These are phyloP conservation scores for Poeciliopsis occidentalis DNA, from an alignment of 2,113 vertebrate genomes.

Conservation along the genomic window DNA sequence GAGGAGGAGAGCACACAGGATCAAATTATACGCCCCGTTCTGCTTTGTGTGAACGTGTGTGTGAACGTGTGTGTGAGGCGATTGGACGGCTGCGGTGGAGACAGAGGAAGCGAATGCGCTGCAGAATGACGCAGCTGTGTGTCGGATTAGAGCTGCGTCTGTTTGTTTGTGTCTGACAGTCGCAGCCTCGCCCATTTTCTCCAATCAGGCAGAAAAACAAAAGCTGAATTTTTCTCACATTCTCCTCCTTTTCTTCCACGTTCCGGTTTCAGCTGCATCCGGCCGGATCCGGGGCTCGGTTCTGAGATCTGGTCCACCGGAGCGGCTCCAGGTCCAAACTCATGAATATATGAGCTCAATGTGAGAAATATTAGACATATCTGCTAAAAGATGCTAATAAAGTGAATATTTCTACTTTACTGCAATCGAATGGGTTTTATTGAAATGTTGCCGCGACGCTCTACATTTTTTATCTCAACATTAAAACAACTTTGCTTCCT, in stretches of 20 bases:
- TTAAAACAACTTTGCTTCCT: too few species aligned
- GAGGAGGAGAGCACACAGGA: conserved; percentile 67
- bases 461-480: too few species aligned
- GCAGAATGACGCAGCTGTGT: conserved; percentile 59
- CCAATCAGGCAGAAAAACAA: conserved; percentile 68
- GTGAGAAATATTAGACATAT: too few species aligned
- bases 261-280: conserved; percentile 5
- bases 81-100: conserved; percentile 34
- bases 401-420: too few species aligned
- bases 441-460: too few species aligned
- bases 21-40: conserved; percentile 69
- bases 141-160: conserved; percentile 41
- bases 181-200: conserved; percentile 56
- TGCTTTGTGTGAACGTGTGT: conserved; percentile 41
- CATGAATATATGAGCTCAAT: not conserved
- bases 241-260: conserved; percentile 5
- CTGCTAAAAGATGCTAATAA: too few species aligned
- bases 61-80: conserved; percentile 21
- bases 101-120: conserved; percentile 61
- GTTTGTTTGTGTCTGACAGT: conserved; percentile 32
- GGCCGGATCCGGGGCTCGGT: not conserved
- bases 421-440: too few species aligned
- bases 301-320: not conserved
- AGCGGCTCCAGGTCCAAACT: not conserved
- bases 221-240: conserved; percentile 67